Percentiles rank a stretch among this genome's conserved stretches.
Conservation (phyloP, 2,113 vertebrate species). For the Zosterops lateralis region DNA sequence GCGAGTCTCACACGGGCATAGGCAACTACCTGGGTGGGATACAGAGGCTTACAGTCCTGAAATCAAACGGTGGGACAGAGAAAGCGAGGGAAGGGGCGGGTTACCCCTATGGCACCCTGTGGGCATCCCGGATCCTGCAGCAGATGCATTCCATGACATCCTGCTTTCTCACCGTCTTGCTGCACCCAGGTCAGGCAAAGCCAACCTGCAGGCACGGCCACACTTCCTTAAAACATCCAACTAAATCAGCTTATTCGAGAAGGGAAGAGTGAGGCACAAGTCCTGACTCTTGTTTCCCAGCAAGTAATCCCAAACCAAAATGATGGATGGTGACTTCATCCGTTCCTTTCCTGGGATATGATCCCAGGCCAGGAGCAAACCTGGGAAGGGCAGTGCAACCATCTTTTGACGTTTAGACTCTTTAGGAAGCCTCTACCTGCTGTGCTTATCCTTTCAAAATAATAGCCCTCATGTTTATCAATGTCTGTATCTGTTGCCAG, state of each 20-base stretch:
- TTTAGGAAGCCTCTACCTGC: background rate
- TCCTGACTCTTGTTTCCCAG: background rate
- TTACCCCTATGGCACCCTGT: accelerated
- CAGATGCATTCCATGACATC: background rate
- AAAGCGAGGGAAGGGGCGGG: background rate
- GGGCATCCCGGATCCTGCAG: background rate
- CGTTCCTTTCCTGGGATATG: background rate
- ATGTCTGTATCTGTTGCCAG: slow-evolving; percentile 68
- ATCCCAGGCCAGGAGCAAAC: background rate
- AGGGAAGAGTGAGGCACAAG: background rate
- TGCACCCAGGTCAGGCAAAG: background rate
- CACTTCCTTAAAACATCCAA: background rate
- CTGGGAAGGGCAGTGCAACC: background rate
- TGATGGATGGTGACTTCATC: background rate
- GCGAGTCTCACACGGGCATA: background rate
- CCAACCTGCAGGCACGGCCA: accelerated
- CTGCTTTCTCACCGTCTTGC: background rate
- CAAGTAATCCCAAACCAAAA: background rate
- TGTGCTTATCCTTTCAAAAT: background rate
- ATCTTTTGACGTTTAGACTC: background rate
- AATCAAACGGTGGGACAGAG: background rate
- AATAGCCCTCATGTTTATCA: background rate
- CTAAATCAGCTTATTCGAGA: background rate
- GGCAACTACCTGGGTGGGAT: background rate
- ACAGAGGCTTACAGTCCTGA: background rate